Percentiles rank a stretch among this genome's conserved stretches.
These are phyloP conservation scores for Callimico goeldii DNA, from an alignment of 2,797 vertebrate species.

Conservation along the genomic window DNA sequence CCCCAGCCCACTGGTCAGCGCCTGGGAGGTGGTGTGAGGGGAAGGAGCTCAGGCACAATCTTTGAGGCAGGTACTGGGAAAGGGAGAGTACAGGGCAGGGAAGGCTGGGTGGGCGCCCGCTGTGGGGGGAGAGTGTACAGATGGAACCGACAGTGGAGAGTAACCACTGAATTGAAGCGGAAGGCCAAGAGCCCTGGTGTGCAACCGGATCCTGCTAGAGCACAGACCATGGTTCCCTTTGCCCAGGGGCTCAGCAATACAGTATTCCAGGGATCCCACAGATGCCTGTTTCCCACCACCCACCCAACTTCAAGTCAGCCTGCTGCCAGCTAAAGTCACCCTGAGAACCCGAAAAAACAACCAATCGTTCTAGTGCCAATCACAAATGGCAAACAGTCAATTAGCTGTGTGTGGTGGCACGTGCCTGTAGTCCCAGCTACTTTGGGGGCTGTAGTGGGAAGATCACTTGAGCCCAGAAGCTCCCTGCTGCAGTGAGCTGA, in stretches of 20 bases:
- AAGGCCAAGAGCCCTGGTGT: background rate
- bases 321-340: too few relatives aligned
- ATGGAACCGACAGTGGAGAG: background rate
- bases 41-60: background rate
- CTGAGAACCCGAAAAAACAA: too few relatives aligned
- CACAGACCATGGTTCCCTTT: background rate
- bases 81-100: background rate
- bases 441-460: too few relatives aligned
- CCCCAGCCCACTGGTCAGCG: background rate
- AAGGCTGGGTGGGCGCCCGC: background rate
- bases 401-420: too few relatives aligned
- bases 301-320: too few relatives aligned
- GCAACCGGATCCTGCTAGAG: too few relatives aligned
- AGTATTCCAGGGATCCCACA: background rate
- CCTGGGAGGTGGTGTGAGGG: background rate
- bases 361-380: too few relatives aligned
- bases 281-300: too few relatives aligned
- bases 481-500: too few relatives aligned
- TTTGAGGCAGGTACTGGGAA: background rate
- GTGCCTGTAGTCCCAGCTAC: too few relatives aligned
- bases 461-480: too few relatives aligned
- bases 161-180: accelerated
- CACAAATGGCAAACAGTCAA: too few relatives aligned
- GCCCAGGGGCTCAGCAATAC: background rate
- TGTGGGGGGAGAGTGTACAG: background rate